Percentiles rank a stretch among this genome's conserved stretches.
Evolutionary conservation across 23 tunicate genomes (phyloP).

Genomic region (Phallusia fumigata): DNA sequence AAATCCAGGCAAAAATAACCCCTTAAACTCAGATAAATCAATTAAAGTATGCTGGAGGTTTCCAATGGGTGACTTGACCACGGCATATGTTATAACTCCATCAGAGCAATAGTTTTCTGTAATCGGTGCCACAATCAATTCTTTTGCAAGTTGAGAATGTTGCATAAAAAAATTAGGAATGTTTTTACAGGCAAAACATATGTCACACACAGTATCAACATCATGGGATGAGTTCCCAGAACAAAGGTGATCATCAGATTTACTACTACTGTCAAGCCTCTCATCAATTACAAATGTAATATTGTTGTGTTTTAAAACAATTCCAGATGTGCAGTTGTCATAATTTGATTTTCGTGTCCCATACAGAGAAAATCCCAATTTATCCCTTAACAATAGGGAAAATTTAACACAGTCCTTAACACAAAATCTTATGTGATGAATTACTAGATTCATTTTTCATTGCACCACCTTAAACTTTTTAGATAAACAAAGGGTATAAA

Average conservation of each 20-base stretch:
- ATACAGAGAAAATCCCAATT: not conserved
- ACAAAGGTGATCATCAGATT: not conserved
- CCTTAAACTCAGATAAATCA: constrained; percentile 64
- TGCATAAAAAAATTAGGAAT: not conserved
- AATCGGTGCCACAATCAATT: not conserved
- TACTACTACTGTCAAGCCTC: not conserved
- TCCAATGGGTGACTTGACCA: constrained; percentile 75
- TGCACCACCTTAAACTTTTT: too few species aligned
- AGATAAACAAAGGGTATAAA: too few species aligned
- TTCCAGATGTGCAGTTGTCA: not conserved
- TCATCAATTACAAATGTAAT: not conserved
- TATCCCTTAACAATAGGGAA: not conserved
- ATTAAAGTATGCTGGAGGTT: constrained; percentile 87
- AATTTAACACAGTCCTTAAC: not conserved
- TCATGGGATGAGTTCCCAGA: not conserved
- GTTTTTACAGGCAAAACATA: not conserved
- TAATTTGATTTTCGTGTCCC: not conserved
- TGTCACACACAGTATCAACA: not conserved
- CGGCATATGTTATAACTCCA: constrained; percentile 66
- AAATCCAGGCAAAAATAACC: constrained; percentile 79
- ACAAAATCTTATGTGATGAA: constrained; percentile 9
- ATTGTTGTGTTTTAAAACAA: constrained; percentile 2
- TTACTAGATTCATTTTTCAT: constrained; percentile 14
- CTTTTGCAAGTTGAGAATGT: not conserved
- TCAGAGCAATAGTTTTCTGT: not conserved